A percentile compares a stretch with the other conserved stretches of the same genome.
These are phyloP conservation scores for Drosophila maculinotata DNA, from an alignment of 2,888 invertebrate genomes.

Conservation along the genomic window DNA sequence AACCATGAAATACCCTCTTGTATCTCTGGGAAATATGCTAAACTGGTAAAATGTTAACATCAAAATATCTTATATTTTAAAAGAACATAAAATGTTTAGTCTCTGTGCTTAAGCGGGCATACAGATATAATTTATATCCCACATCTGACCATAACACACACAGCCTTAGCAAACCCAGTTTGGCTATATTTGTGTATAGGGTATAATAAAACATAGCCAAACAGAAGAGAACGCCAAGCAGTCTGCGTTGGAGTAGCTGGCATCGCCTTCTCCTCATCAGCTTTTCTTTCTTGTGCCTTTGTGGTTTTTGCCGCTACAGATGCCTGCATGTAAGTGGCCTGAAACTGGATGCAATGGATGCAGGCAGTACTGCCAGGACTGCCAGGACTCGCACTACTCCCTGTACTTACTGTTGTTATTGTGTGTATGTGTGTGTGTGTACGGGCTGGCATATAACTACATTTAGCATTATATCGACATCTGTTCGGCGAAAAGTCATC, in stretches of 20 bases:
- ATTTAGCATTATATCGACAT: slow-evolving; percentile 81
- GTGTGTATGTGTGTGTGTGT: slow-evolving; percentile 27
- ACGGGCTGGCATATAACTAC: slow-evolving; percentile 76
- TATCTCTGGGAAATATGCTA: too few species aligned
- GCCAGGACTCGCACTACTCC: slow-evolving; percentile 8
- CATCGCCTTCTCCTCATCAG: slow-evolving; percentile 29
- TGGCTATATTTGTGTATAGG: slow-evolving; percentile 9
- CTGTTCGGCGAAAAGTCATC: slow-evolving; percentile 81
- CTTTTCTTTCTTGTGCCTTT: slow-evolving; percentile 53
- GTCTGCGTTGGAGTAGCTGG: slow-evolving; percentile 52
- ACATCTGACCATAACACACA: not conserved
- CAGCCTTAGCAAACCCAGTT: too few species aligned
- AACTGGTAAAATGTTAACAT: too few species aligned
- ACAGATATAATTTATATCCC: too few species aligned
- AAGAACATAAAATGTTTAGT: too few species aligned
- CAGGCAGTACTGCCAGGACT: slow-evolving; percentile 22
- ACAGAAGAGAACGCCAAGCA: slow-evolving; percentile 52
- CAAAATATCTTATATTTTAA: too few species aligned
- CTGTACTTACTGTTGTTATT: slow-evolving; percentile 35
- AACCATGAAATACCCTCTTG: slow-evolving; percentile 30
- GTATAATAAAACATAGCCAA: slow-evolving; percentile 46
- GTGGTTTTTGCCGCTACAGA: slow-evolving; percentile 60
- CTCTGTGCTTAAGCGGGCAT: too few species aligned
- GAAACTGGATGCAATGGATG: slow-evolving; percentile 44
- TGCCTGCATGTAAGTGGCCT: slow-evolving; percentile 81